phyloP scores from a whole-genome alignment of 2,797 vertebrate species.

The Gobionotothen gibberifrons region DNA sequence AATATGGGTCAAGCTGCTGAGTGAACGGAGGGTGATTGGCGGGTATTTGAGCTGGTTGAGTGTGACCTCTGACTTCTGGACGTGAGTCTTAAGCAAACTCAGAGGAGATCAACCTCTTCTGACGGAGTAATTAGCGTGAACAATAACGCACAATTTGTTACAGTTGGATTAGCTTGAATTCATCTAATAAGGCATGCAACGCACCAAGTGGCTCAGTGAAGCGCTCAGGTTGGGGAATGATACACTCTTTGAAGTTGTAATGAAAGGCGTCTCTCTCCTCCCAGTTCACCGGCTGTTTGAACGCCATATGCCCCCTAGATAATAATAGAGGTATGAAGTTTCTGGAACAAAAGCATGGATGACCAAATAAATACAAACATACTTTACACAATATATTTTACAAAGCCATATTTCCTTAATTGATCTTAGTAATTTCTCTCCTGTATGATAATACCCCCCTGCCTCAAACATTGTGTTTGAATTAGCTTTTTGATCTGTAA shows the following conservation, averaged over 20 bases:
- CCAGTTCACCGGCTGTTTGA: conserved; percentile 53
- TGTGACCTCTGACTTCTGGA: conserved; percentile 56
- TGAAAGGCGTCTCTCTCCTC: conserved; percentile 62
- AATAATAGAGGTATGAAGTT: conserved; percentile 51
- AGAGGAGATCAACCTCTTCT: conserved; percentile 47
- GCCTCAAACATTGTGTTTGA: conserved; percentile 13
- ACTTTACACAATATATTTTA: conserved; percentile 10
- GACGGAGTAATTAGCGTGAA: conserved; percentile 76
- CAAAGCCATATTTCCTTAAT: background rate
- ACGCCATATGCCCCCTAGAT: conserved; percentile 43
- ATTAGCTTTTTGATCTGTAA: conserved; percentile 30
- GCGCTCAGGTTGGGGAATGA: conserved; percentile 60
- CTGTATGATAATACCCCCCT: conserved; percentile 5
- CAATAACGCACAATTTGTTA: conserved; percentile 71
- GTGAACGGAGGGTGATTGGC: conserved; percentile 18
- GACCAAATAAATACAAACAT: background rate
- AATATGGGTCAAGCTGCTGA: conserved; percentile 46
- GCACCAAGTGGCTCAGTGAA: conserved; percentile 68
- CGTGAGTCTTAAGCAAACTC: conserved; percentile 57
- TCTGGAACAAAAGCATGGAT: conserved; percentile 30
- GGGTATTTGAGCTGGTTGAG: conserved; percentile 37
- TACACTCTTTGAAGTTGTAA: conserved; percentile 78
- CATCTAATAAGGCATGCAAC: conserved; percentile 70
- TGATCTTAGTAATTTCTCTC: background rate
- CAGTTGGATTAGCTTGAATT: conserved; percentile 73